Evolutionary conservation across 1,140 invertebrate genomes (phyloP), one percentile per base, ranked within the genome.

Genomic region (Trichonephila inaurata): DNA sequence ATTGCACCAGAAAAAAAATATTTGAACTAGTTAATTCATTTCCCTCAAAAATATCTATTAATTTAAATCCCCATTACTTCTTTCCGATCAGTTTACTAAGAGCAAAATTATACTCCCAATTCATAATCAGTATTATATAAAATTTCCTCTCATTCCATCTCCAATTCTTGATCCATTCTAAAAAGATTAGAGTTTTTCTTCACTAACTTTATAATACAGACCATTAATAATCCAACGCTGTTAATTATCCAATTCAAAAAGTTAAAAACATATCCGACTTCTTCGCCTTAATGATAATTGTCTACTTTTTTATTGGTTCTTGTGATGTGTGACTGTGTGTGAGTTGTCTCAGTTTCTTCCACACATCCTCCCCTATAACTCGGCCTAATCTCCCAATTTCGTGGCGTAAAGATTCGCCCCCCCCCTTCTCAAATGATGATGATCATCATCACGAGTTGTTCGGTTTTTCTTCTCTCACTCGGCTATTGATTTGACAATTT

Each of bases 401-500:
- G 44, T 21, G 24, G 21, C 82, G 24, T 58, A 19, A 51, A 51
- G 8, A 8, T 3, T 24, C 82, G 18, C 21, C 21, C 40, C 19
- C 24, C 40, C 7, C 33, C 44, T 64, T 60, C 28, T 58, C 86
- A 88, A 58, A 62, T 88, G 28, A 88, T 64, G 24, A 87, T 87
- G n/a, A 87, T 87, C 24, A 62, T 87, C n/a, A 83, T 83, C 82
- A 24, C 12, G 44, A 24, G 14, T 18, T 58, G 82, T 85, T 60
- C 51, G 58, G 58, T 85, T 60, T 82, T 85, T 60, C 82, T 85
- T 85, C 51, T 64, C 61, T 44, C 16, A 6, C 60, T 33, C 21
- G 33, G 21, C n/a, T 88, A 88, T 88, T 88, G 86, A 88, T 88
- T 88, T 88, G 86, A 88, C 86, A 88, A 88, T 88, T 88, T 88